Percentiles rank a stretch among this genome's conserved stretches.
Conservation (phyloP, 2,888 invertebrate species). For the Sphaeridia pumilis region DNA sequence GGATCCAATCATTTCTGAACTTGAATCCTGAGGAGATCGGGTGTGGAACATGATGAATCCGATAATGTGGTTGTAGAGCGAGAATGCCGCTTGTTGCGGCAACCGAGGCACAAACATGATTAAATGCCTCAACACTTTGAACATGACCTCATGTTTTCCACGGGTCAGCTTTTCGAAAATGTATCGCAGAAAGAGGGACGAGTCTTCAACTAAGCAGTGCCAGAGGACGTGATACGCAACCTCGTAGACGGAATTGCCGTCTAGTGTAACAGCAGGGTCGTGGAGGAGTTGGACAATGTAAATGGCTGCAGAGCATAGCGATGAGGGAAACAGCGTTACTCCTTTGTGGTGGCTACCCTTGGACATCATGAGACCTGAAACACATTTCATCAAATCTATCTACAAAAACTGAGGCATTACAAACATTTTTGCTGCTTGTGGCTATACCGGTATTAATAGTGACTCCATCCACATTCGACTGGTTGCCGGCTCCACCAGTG, state of each 20-base stretch:
- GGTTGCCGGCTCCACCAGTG: conserved; percentile 14
- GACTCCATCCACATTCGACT: conserved; percentile 27
- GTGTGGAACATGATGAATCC: conserved; percentile 99
- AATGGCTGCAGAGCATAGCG: conserved; percentile 87
- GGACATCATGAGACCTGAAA: conserved; percentile 16
- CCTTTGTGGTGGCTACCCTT: conserved; percentile 36
- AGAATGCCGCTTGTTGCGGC: conserved; percentile 95
- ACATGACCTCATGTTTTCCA: conserved; percentile 87
- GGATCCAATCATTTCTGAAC: conserved; percentile 85
- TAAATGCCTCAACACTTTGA: conserved; percentile 75
- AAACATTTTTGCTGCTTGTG: not conserved
- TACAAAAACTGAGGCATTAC: too few species aligned
- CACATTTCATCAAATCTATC: not conserved
- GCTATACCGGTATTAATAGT: conserved; percentile 28
- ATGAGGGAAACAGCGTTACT: conserved; percentile 82
- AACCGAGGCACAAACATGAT: conserved; percentile 84
- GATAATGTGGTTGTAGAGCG: conserved; percentile 95
- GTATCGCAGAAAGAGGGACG: conserved; percentile 86
- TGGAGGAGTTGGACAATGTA: conserved; percentile 88
- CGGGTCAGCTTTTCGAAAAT: conserved; percentile 89
- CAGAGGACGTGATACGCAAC: conserved; percentile 94
- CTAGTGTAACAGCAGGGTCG: conserved; percentile 86
- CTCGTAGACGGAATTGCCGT: conserved; percentile 93
- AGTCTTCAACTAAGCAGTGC: conserved; percentile 96
- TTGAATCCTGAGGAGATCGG: conserved; percentile 86